Evolutionary conservation across 2,888 invertebrate genomes (phyloP).

Genomic region (Catocala fraxini): DNA sequence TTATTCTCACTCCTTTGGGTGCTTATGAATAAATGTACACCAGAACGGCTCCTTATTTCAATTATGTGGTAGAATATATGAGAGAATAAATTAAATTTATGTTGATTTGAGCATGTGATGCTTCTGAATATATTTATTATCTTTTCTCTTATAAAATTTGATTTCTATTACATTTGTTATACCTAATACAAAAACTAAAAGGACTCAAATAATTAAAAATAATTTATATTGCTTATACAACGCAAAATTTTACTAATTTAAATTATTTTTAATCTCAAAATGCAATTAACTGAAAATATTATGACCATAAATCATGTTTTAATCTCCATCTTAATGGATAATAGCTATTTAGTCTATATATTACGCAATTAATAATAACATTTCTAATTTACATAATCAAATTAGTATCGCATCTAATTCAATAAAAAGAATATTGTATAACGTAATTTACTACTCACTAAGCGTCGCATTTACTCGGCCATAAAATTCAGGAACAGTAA

Average conservation of each 20-base stretch:
- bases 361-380: background rate
- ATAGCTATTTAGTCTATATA: too few relatives aligned
- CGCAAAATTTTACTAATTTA: too few relatives aligned
- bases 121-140: background rate
- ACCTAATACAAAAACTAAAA: too few relatives aligned
- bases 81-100: background rate
- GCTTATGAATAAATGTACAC: slow-evolving; percentile 21
- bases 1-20: slow-evolving; percentile 41
- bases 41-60: slow-evolving; percentile 12
- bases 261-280: too few relatives aligned
- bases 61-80: slow-evolving; percentile 12
- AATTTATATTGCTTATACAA: too few relatives aligned
- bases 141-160: background rate
- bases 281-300: too few relatives aligned
- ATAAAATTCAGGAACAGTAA: slow-evolving; percentile 42
- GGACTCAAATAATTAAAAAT: too few relatives aligned
- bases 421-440: slow-evolving; percentile 1
- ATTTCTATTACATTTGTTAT: background rate
- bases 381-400: background rate
- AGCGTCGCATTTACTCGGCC: slow-evolving; percentile 34
- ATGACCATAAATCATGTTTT: too few relatives aligned
- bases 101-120: background rate
- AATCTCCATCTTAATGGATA: too few relatives aligned
- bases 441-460: slow-evolving; percentile 46
- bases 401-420: background rate